Evolutionary conservation across 2,888 invertebrate genomes (phyloP), one percentile per base, ranked within the genome.

Genomic region (Melitaea athalia): DNA sequence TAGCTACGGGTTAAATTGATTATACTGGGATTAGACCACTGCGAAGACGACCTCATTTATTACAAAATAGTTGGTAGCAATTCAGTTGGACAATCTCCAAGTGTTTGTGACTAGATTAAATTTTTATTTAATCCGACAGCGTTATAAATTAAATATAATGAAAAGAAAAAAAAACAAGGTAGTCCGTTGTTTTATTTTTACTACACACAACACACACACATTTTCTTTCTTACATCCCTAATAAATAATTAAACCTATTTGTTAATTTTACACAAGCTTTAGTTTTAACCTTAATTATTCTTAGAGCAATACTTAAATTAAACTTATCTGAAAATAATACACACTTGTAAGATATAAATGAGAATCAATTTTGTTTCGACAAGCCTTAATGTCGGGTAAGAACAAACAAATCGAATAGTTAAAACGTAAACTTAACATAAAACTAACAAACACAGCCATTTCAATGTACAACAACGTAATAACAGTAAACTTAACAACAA

Each of bases 351-450:
- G 31, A 66, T 57, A 62, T 8, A 53, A 49, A 55, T 47, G 38
- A 63, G 33, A n/a, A 53, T 49, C 43, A 64, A 24, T 64, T 60
- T 72, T 72, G 74, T 74, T 75, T 73, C 68, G 80, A 52, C 61
- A 74, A 83, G 83, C 92, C 91, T 87, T 92, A 92, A 92, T 91
- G 92, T 84, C 91, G 88, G 91, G 76, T 72, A 74, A 82, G 82
- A 88, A 85, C 75, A 80, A 87, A 87, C 82, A 84, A 84, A 61
- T 53, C 60, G 59, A 83, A 78, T 69, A 77, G 85, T 88, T 88
- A 85, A 91, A 92, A 92, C 89, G 84, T 88, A 92, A 92, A 92
- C 91, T 92, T 89, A 92, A 92, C 91, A 90, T 91, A 91, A 92
- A 92, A 92, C 85, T 91, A 92, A 91, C 92, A 91, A 90, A 92